Base-by-base conservation (phyloP, 1,140 invertebrate species). In the Formica selysi region DNA sequence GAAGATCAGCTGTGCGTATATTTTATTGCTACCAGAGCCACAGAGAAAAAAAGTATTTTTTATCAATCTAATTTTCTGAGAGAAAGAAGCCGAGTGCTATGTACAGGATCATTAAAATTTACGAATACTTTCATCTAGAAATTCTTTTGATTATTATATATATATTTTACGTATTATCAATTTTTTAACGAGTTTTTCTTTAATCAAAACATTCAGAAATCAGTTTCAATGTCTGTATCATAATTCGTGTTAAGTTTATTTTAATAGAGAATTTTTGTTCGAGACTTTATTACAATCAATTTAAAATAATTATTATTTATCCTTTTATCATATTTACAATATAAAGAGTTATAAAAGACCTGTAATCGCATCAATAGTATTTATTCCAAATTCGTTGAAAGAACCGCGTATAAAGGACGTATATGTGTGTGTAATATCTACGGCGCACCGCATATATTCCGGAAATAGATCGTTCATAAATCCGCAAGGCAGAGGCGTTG, bases 381-480 rank as follows among this genome's bases (percentile, higher is more conserved):
- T 22, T n/a, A 32, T 16, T 10, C n/a, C 4, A 26, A 44, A 57
- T 81, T 16, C 79, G 36, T 59, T n/a, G 36, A 38, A 73, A 32
- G 67, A 74, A 62, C 32, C 48, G 11, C 16, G 65, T 36, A 10
- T 22, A 68, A 73, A 54, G 36, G 67, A 73, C 19, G 78, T 67
- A 22, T 22, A 16, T n/a, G 44, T 22, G n/a, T n/a, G 13, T 10
- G n/a, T 22, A 22, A 48, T 73, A 73, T 32, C 29, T 71, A 26
- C 59, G 78, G 54, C 78, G 22, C 13, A 44, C 48, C 51, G 51
- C 68, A 19, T 48, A 70, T 11, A 73, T 48, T 61, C 38, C 79
- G 68, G 79, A 83, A 83, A 83, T 83, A 83, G 79, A 81, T 38
- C 68, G 79, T 74, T 74, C 68, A 83, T 83, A 83, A 83, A 83